Conservation (phyloP, 2,888 invertebrate genomes). For the Metacarcinus magister region DNA sequence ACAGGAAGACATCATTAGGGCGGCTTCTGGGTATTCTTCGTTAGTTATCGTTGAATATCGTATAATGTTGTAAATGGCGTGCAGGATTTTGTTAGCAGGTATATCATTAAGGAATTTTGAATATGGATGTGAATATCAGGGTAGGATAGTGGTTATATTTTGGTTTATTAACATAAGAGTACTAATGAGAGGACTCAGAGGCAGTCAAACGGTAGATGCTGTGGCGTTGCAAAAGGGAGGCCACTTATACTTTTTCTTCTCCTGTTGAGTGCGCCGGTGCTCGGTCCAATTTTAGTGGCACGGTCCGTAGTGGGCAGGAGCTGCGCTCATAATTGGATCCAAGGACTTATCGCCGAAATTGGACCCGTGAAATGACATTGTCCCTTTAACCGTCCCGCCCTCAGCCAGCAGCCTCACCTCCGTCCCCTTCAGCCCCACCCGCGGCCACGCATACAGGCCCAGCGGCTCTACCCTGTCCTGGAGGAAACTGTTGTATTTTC, state of each 20-base stretch:
- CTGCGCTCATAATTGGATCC: conserved; percentile 42
- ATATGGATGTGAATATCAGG: background rate
- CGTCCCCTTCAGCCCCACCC: background rate
- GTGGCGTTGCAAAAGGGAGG: background rate
- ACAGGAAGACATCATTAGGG: background rate
- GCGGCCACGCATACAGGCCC: background rate
- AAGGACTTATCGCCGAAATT: conserved; percentile 45
- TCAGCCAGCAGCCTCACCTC: background rate
- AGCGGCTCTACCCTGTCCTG: background rate
- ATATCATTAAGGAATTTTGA: background rate
- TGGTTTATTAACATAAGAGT: background rate
- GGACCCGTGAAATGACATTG: conserved; percentile 41
- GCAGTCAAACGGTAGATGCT: background rate
- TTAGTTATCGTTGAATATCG: background rate
- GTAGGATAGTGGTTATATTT: background rate
- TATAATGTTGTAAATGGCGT: no score
- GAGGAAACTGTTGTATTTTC: background rate
- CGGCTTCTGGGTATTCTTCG: background rate
- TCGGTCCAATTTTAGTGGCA: background rate
- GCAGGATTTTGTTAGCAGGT: background rate
- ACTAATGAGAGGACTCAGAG: background rate
- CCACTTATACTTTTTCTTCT: background rate
- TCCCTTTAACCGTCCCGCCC: conserved; percentile 33
- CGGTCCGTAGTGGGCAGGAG: conserved; percentile 30
- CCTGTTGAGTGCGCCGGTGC: background rate